Base-by-base conservation (phyloP, 2,888 invertebrate genomes). In the Xestia c-nigrum region DNA sequence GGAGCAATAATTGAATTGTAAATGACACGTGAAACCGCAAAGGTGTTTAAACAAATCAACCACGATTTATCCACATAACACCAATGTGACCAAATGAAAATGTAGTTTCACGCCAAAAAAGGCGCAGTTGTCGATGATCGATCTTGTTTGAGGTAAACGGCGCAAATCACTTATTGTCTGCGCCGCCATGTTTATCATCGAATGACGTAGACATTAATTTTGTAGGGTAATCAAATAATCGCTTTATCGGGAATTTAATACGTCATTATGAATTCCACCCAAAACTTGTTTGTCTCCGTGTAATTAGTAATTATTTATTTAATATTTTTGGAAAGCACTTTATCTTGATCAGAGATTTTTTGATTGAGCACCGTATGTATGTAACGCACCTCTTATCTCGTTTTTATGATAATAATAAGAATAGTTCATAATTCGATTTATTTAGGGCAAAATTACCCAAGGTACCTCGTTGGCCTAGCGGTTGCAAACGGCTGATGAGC, bases 191-290 rank as follows among this genome's bases (percentile, higher is more conserved):
- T 71, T 67, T 80, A 57, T 71, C 80, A 67, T 63, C 47, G 43
- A 9, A 79, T 80, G 80, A 80, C 79, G 80, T 80, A 6, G 7
- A 14, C 31, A 40, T 38, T 31, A 63, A 50, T 70, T 70, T 65
- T 77, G 50, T 50, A 24, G 10, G 10, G 55, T 61, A 84, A 84
- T 66, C 71, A 71, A 71, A 63, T 84, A 84, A 67, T 80, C 61
- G 57, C 55, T 57, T 83, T 77, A 67, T 83, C 67, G 38, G 24
- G 14, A 66, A 67, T 21, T 68, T 14, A 77, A 63, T 43, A 77
- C 55, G 78, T 83, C 83, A 83, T 43, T 78, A n/a, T 65, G 47
- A 74, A 74, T 64, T 81, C 55, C 64, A 50, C 43, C 40, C 40
- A 31, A 57, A 59, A 24, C 1, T 40, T 38, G 31, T 57, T 57